Base-by-base conservation (phyloP, 92 coral and sea anemone genomes). In the Heteractis magnifica region DNA sequence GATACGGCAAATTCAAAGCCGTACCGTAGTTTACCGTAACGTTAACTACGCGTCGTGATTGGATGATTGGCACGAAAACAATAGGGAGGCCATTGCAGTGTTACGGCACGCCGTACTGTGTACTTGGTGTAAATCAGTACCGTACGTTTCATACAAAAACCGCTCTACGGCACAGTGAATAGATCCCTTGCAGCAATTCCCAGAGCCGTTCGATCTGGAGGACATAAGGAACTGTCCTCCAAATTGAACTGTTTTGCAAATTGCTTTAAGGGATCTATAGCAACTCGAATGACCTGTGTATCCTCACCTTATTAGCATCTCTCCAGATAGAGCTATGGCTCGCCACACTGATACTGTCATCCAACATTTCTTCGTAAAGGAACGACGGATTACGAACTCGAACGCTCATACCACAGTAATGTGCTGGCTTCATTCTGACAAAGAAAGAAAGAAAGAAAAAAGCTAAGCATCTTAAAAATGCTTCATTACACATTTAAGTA, bases 331-430 rank as follows among this genome's bases (percentile, higher is more conserved):
- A 87, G 84, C 87, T 87, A 6, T 88, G 87, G 81, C 79, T 90
- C 41, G 80, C 49, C 51, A 86, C 65, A 64, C 85, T 83, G 10
- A 88, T 94, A 48, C 90, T 89, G 10, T 93, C 94, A 1, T 92
- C 98, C n/a, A 87, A 79, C 98, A 95, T 95, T 81, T 94, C 98
- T 50, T 94, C 95, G 73, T 95, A 95, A 14, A 90, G 90, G 80
- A 95, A 94, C 74, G 98, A 95, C 18, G 98, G 94, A 77, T 94
- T 94, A 15, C 98, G 87, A 44, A 94, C 89, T 82, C 90, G 91
- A 20, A 94, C 88, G 5, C 76, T 88, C 93, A 86, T 87, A 59
- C 93, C 91, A 75, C 92, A 88, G 87, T 95, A 90, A 18, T 91
- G 86, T 62, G 90, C 21, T 60, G 91, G 91, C 86, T 94, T 91